Base-by-base conservation (phyloP, 2,113 vertebrate species). In the Pseudorhombus dupliciocellatus region DNA sequence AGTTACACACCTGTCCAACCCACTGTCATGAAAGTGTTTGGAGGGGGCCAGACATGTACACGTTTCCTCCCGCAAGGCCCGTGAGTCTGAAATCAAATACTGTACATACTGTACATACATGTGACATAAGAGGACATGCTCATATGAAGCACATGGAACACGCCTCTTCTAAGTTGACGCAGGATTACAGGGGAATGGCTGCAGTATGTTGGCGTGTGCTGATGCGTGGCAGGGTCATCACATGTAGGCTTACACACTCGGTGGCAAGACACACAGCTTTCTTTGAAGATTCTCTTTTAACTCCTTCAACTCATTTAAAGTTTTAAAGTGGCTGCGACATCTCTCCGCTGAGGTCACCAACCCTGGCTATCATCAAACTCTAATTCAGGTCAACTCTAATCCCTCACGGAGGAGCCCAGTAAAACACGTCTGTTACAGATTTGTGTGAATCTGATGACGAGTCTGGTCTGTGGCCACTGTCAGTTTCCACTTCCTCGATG, bases 221-320 rank as follows among this genome's bases (percentile, higher is more conserved):
- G 69, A 61, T 42, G 51, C 64, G 51, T 54, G 52, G 55, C 73
- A 62, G 58, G 54, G 66, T 66, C 60, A 62, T 66, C 70, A 56
- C 61, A 75, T 60, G 50, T 28, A 3, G 67, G 77, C 73, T 84
- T 66, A 54, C 18, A 74, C 51, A 24, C 44, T 70, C 16, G 25
- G 16, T 69, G 66, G 53, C 64, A 5, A 55, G 24, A 77, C 76
- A 50, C 22, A 34, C 21, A 15, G 48, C 73, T 75, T 54, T 50
- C 83, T 85, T 84, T 79, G 72, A 83, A 84, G 83, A 75, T 81
- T 84, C 50, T 28, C 18, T 6, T n/a, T 6, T n/a, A 56, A 60
- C 50, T 59, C 25, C 55, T 77, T 22, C 24, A 61, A 66, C 53
- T 80, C 58, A 67, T 72, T 80, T 58, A 71, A 65, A 62, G 65